Evolutionary conservation across 2,113 vertebrate species (phyloP).

Genomic region (Phasianus colchicus): DNA sequence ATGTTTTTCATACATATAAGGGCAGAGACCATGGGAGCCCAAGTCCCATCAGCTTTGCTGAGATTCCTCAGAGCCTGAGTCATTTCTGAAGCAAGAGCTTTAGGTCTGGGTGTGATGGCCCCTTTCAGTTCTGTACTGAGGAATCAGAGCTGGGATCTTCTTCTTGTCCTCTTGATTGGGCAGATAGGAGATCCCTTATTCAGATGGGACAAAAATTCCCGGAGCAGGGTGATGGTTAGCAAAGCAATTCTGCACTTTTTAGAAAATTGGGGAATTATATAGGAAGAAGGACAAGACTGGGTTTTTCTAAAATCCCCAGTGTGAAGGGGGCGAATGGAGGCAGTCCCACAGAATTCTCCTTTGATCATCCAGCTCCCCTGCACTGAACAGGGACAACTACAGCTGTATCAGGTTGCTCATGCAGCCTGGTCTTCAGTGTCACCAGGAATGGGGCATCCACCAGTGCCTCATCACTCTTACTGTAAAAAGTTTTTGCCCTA

Average conservation of each 20-base stretch:
- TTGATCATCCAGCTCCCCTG: no score
- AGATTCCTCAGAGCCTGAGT: conserved; percentile 1
- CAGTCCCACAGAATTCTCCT: background rate
- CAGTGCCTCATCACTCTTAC: no score
- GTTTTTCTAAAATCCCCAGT: background rate
- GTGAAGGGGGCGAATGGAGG: background rate
- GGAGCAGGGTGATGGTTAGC: background rate
- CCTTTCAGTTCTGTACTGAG: background rate
- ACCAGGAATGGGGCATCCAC: no score
- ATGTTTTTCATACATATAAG: background rate
- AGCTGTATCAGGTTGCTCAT: no score
- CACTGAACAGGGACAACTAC: no score
- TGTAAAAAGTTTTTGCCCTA: no score
- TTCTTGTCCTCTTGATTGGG: background rate
- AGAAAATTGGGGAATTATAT: background rate
- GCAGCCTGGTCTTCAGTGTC: no score
- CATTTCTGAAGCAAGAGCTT: background rate
- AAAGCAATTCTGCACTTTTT: background rate
- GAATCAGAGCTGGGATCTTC: background rate
- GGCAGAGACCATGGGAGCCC: background rate
- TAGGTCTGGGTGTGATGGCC: accelerated
- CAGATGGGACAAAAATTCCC: background rate
- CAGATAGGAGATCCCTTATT: background rate
- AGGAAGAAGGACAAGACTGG: background rate
- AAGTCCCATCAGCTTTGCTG: background rate